phyloP scores from a whole-genome alignment of 2,797 vertebrate species.

The Cossypha polioptera region DNA sequence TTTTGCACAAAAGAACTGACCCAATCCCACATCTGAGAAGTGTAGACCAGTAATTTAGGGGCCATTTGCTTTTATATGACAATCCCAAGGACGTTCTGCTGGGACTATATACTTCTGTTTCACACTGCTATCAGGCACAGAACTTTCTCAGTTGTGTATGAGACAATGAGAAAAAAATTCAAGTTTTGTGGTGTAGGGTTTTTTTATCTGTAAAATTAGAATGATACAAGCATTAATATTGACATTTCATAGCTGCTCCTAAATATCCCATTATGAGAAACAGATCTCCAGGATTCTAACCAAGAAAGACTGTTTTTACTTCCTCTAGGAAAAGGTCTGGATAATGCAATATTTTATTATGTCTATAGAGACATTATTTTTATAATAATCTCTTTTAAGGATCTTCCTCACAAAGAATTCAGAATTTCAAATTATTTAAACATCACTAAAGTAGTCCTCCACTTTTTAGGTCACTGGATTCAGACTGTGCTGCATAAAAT shows the following conservation, averaged over 20 bases:
- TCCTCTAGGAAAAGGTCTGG: neutral
- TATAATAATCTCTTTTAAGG: neutral
- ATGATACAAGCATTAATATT: neutral
- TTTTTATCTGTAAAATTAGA: neutral
- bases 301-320: neutral
- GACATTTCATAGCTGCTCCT: constrained; percentile 5
- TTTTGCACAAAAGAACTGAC: neutral
- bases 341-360: constrained; percentile 7
- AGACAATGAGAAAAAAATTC: neutral
- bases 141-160: neutral
- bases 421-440: constrained; percentile 1
- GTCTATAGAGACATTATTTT: neutral
- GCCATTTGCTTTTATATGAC: constrained; percentile 26
- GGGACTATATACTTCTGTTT: neutral
- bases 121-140: constrained; percentile 1
- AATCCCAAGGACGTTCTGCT: constrained; percentile 2
- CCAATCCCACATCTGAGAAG: neutral
- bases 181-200: fast-evolving
- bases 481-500: neutral
- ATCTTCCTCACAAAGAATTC: neutral
- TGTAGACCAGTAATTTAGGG: constrained; percentile 5
- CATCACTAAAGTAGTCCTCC: neutral
- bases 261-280: constrained; percentile 29
- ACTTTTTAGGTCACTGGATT: neutral
- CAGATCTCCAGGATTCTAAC: neutral